Evolutionary conservation across 2,888 invertebrate species (phyloP), one percentile per base, ranked within the genome.

Genomic region (Pristionchus exspectatus): DNA sequence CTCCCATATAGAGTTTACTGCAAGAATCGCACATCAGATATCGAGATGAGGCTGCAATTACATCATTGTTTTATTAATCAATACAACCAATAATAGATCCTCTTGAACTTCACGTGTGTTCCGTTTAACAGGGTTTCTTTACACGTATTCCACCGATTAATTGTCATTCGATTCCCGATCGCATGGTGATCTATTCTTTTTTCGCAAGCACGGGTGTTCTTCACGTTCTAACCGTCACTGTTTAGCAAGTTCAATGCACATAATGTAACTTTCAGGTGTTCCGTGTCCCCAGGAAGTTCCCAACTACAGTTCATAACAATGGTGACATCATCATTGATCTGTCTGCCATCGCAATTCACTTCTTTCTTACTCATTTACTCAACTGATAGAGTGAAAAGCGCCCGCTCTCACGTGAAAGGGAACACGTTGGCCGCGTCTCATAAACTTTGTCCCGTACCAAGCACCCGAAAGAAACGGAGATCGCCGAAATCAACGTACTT

Each of bases 1-100:
- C 91, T 81, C 92, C 91, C 74, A 91, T 90, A 89, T 93, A 94
- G 44, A 94, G 89, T 63, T 92, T 92, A 77, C 94, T 93, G 90
- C 94, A 94, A 77, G 91, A 92, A 66, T 92, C 92, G 89, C 94
- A 94, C 89, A 93, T 92, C 84, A 93, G 91, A 90, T 94, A 93
- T 72, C 93, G 92, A 86, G 90, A 91, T 18, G 92, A 92, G 12
- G 93, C 94, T 94, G 91, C 74, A 94, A 91, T 24, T 89, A 24
- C 24, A 21, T 74, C 74, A 38, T 38, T 33, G 16, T 38, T 83
- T 0, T 3, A 50, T 50, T 10, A 50, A 50, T 50, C 10, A 50
- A 50, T 50, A 50, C 38, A 5, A 38, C 38, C 38, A 38, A 38
- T 38, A 5, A 38, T 38, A 38, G 5, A 38, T 38, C 38, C 44